Base-by-base conservation (phyloP, 2,797 vertebrate genomes). In the Gila robusta region DNA sequence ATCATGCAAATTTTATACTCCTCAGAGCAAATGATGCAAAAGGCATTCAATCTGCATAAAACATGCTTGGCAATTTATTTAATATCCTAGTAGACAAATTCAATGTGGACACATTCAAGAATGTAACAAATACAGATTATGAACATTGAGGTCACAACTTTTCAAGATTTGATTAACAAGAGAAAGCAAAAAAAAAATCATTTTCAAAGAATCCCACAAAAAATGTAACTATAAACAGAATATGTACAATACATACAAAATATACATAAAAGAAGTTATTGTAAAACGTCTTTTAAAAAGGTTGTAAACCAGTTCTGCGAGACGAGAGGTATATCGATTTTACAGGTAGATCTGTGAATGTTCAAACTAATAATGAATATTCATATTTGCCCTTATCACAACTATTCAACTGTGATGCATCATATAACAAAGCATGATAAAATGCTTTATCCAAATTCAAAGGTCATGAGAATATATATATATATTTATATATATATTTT, bases 341-440 rank as follows among this genome's bases (percentile, higher is more conserved):
- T 91, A 90, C 91, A 93, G 94, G 93, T 93, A 93, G 93, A 93
- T 94, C 91, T 89, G 91, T 91, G 90, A 92, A 87, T 72, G 76
- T 71, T 14, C 71, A 82, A 85, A 88, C 87, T 79, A 28, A 62
- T 54, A 35, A 76, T 49, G n/a, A 74, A 54, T 56, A 69, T 79
- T 66, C 10, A 28, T 80, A 23, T 66, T 73, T 66, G 49, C 81
- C 84, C 69, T 86, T 70, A 70, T 28, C 41, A 32, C 23, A 71
- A 35, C 16, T 26, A 71, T 82, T 79, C 19, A 69, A 70, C 66
- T 32, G 64, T 76, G 56, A 49, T 64, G 47, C 67, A 52, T 74
- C 39, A 80, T 19, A 73, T 11, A 67, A 82, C 49, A 82, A 82
- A 47, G 62, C 70, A 64, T 80, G 14, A 47, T 64, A 28, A 16